A percentile compares a stretch with the other conserved stretches of the same genome.
Evolutionary conservation across 2,888 invertebrate genomes (phyloP).

Genomic region (Drosophila leonis): DNA sequence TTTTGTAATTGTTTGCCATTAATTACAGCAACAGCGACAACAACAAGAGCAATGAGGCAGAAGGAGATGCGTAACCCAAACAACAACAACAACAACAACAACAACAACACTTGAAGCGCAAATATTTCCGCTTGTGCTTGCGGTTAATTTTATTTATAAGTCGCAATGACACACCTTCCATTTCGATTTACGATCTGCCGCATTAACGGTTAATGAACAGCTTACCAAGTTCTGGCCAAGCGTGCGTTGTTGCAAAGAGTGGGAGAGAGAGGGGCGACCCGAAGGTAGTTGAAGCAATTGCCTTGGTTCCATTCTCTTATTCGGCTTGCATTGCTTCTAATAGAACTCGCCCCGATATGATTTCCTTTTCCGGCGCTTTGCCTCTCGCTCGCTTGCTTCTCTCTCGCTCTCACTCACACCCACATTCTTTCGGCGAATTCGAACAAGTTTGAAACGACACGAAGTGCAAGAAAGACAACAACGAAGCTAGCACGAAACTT

Average conservation of each 20-base stretch:
- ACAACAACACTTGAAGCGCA: constrained; percentile 51
- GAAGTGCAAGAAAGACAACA: constrained; percentile 55
- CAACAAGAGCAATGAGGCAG: constrained; percentile 40
- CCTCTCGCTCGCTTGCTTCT: background rate
- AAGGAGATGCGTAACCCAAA: constrained; percentile 37
- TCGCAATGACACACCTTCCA: constrained; percentile 77
- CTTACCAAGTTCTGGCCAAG: constrained; percentile 47
- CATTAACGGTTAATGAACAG: constrained; percentile 71
- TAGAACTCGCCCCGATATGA: constrained; percentile 60
- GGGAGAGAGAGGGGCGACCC: too few species aligned
- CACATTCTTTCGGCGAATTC: constrained; percentile 33
- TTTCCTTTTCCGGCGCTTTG: constrained; percentile 67
- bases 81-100: constrained; percentile 57
- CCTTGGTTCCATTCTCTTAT: constrained; percentile 42
- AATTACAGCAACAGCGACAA: constrained; percentile 75
- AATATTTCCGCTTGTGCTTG: constrained; percentile 75
- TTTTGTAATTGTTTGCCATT: constrained; percentile 82
- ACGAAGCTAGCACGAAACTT: constrained; percentile 51
- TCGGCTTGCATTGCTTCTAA: constrained; percentile 58
- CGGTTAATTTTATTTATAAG: constrained; percentile 82
- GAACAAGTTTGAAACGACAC: constrained; percentile 74
- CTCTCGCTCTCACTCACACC: background rate
- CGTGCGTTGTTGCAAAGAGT: background rate
- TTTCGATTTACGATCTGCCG: constrained; percentile 72
- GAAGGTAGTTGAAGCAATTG: constrained; percentile 58